Evolutionary conservation across 2,113 vertebrate species (phyloP).

Genomic region (Lagenorhynchus albirostris): DNA sequence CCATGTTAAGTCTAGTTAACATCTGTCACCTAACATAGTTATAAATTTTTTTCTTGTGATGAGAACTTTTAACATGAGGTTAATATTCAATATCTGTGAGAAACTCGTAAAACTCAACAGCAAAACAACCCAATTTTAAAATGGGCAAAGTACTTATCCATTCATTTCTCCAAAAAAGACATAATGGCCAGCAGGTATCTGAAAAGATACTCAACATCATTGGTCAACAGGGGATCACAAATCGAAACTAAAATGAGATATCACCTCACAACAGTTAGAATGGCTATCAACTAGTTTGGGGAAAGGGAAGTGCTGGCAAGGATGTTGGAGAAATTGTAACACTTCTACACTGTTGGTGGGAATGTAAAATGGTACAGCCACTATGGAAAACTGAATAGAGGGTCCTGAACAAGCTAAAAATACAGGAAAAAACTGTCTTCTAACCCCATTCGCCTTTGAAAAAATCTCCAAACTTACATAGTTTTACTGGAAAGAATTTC

Average conservation of each 20-base stretch:
- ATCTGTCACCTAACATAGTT: not conserved
- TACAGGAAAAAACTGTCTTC: not conserved
- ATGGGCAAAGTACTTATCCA: not conserved
- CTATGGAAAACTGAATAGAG: not conserved
- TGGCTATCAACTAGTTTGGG: not conserved
- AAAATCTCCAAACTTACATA: not conserved
- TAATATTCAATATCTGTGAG: not conserved
- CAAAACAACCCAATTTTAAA: not conserved
- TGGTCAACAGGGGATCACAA: not conserved
- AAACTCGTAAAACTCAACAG: not conserved
- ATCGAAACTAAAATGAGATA: not conserved
- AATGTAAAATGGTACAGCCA: not conserved
- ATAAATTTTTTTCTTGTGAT: not conserved
- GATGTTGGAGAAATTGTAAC: not conserved
- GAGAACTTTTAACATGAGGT: not conserved
- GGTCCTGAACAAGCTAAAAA: not conserved
- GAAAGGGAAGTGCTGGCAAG: not conserved
- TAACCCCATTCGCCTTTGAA: not conserved
- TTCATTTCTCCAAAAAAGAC: not conserved
- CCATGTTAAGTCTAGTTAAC: not conserved
- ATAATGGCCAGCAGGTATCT: not conserved
- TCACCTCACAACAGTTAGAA: not conserved
- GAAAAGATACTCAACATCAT: not conserved
- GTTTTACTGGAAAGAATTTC: not conserved
- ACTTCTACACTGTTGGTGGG: not conserved